Evolutionary conservation across 2,888 invertebrate species (phyloP).

Genomic region (Mellilla xanthometata): DNA sequence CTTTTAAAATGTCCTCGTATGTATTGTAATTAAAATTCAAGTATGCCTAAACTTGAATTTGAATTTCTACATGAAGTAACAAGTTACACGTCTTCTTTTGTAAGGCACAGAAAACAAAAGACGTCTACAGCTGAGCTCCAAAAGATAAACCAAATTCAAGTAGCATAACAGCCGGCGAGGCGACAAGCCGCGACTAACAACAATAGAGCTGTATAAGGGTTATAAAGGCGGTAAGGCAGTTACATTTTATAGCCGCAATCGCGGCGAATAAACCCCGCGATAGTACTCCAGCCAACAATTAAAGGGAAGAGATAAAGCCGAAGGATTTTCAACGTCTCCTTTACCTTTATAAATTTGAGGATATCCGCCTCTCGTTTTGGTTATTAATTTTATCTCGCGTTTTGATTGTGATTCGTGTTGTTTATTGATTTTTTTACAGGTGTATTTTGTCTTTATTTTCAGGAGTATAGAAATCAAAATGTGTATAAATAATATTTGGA

Average conservation of each 20-base stretch:
- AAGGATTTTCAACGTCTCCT: constrained; percentile 51
- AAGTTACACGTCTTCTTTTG: no score
- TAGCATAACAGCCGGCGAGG: constrained; percentile 37
- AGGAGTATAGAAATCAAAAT: no score
- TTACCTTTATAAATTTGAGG: constrained; percentile 33
- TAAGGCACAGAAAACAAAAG: no score
- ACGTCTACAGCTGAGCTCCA: neutral
- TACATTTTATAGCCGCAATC: constrained; percentile 67
- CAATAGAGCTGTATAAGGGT: constrained; percentile 64
- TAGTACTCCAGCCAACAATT: constrained; percentile 68
- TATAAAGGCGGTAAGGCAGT: constrained; percentile 14
- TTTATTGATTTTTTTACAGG: neutral
- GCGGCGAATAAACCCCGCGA: constrained; percentile 57
- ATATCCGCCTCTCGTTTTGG: constrained; percentile 9
- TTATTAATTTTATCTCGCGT: constrained; percentile 19
- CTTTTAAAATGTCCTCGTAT: no score
- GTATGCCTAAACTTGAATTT: no score
- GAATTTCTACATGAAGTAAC: no score
- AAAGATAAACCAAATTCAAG: constrained; percentile 32
- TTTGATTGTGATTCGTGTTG: constrained; percentile 4
- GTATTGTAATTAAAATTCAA: no score
- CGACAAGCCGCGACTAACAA: constrained; percentile 54
- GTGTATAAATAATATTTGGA: no score
- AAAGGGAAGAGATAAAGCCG: constrained; percentile 64
- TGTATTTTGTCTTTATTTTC: neutral